Conservation (phyloP, 2,888 invertebrate genomes). For the Lasioglossum zephyrum region DNA sequence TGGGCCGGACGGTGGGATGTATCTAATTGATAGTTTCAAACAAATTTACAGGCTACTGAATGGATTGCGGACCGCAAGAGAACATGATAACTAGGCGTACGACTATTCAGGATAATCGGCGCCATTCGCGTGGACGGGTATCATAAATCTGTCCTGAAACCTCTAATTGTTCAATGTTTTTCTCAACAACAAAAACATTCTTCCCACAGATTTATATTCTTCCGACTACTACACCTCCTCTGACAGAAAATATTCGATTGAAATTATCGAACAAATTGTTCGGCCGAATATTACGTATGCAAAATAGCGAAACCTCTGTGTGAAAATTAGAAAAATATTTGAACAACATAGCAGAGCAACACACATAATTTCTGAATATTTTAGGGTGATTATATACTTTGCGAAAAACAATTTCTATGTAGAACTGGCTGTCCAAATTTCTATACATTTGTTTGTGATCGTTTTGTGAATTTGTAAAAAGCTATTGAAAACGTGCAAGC, state of each 20-base stretch:
- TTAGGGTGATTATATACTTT: too few species aligned
- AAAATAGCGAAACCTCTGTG: background rate
- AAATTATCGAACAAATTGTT: background rate
- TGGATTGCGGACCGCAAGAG: conserved; percentile 28
- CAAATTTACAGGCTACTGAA: conserved; percentile 64
- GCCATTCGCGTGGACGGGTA: background rate
- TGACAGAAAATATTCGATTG: background rate
- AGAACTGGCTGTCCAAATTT: too few species aligned
- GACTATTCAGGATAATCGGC: conserved; percentile 29
- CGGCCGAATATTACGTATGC: background rate
- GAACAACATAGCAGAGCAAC: too few species aligned
- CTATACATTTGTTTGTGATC: too few species aligned
- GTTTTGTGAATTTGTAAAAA: too few species aligned
- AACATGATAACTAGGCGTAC: conserved; percentile 36
- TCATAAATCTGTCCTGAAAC: conserved; percentile 27
- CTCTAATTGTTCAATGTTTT: conserved; percentile 7
- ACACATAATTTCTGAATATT: too few species aligned
- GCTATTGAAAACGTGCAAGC: too few species aligned
- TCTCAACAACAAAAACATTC: background rate
- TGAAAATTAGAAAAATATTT: too few species aligned
- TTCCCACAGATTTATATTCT: background rate
- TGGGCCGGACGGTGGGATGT: conserved; percentile 56
- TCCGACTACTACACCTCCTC: background rate
- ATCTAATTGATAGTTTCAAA: conserved; percentile 65
- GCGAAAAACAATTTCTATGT: too few species aligned